Evolutionary conservation across 2,113 vertebrate genomes (phyloP).

Genomic region (Rhipidura dahli): DNA sequence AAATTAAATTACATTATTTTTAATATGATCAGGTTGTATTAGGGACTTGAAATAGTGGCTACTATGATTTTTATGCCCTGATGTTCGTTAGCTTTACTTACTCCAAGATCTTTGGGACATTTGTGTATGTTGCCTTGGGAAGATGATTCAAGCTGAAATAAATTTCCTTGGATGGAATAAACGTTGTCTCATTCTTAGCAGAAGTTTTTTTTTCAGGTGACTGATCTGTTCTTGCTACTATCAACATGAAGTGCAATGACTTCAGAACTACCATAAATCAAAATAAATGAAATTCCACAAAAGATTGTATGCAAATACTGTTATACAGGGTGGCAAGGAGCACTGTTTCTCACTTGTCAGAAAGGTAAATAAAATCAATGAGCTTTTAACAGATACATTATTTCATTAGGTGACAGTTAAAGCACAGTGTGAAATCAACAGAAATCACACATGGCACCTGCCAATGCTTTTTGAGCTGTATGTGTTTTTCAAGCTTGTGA

Average conservation of each 20-base stretch:
- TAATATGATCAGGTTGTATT: background rate
- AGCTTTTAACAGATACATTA: constrained; percentile 31
- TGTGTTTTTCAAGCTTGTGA: background rate
- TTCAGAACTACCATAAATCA: background rate
- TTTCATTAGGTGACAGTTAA: constrained; percentile 33
- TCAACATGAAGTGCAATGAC: background rate
- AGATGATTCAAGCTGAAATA: background rate
- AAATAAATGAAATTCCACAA: background rate
- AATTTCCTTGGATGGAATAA: background rate
- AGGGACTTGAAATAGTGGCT: background rate
- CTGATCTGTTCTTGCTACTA: background rate
- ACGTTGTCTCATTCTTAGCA: background rate
- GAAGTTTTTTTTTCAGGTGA: background rate
- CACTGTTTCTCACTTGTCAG: background rate
- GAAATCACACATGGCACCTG: constrained; percentile 20
- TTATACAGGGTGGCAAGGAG: background rate
- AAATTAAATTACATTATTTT: background rate
- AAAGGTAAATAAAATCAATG: constrained; percentile 27
- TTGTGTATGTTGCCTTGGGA: background rate
- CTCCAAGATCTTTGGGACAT: background rate
- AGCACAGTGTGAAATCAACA: constrained; percentile 40
- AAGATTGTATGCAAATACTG: background rate
- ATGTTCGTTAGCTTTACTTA: background rate
- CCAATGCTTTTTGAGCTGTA: background rate
- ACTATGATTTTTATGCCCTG: background rate